Conservation (phyloP, 1,140 invertebrate genomes). For the Centruroides sculpturatus region DNA sequence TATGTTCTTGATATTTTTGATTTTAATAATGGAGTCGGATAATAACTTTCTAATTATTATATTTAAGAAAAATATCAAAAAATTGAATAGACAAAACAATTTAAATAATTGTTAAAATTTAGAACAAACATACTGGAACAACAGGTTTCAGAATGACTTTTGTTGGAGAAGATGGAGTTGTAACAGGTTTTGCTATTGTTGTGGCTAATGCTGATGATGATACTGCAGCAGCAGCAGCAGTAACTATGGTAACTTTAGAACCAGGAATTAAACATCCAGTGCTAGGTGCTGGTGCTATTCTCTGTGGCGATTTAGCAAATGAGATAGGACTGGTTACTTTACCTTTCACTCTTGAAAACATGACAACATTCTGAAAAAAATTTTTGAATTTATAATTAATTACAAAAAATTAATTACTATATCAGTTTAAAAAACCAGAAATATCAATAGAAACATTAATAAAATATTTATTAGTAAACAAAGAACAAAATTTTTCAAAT, state of each 20-base stretch:
- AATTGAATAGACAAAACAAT: neutral
- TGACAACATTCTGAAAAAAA: neutral
- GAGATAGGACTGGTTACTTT: constrained; percentile 20
- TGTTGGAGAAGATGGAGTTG: constrained; percentile 40
- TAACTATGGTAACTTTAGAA: constrained; percentile 17
- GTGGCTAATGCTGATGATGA: constrained; percentile 36
- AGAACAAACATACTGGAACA: constrained; percentile 7
- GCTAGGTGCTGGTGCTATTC: constrained; percentile 23
- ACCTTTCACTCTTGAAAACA: constrained; percentile 18
- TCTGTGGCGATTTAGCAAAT: constrained; percentile 27
- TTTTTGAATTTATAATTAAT: no score
- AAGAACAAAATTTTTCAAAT: no score
- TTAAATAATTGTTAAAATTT: neutral
- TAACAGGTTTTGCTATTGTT: constrained; percentile 37
- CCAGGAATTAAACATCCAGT: constrained; percentile 1
- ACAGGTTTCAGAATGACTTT: constrained; percentile 28
- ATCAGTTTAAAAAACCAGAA: no score
- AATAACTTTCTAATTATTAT: neutral
- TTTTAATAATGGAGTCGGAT: neutral
- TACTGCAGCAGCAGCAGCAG: constrained; percentile 29
- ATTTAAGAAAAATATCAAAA: neutral
- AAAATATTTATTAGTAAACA: no score
- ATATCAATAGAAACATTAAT: no score
- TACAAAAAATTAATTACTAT: no score
- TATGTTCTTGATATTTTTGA: neutral